Base-by-base conservation (phyloP, 2,113 vertebrate species). In the Corythaeola cristata region DNA sequence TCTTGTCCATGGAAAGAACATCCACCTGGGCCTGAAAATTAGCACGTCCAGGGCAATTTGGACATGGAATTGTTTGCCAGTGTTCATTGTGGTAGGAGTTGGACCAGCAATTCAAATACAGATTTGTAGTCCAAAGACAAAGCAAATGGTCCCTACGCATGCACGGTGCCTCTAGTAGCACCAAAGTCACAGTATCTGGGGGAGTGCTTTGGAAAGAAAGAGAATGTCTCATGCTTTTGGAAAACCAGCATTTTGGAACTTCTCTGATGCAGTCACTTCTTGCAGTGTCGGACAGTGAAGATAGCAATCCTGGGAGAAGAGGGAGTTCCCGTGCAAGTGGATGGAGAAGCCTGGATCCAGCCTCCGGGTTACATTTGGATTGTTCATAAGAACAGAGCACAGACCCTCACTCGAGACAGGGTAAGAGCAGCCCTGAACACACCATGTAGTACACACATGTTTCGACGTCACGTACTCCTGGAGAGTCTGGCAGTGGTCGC, bases 291-390 rank as follows among this genome's bases (percentile, higher is more conserved):
- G 18, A 99, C 98, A 0, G 99, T 99, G 95, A 99, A 99, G 98
- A 99, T 99, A 93, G 99, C 99, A 86, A 99, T 99, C 96, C 98
- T 99, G 56, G 99, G 99, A 9, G 99, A 99, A 23, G 99, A 99
- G 81, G 99, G 99, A 3, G 99, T 99, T 30, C 99, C 99, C 0
- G 99, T 99, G 41, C 99, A 99, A 98, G 99, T 99, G 97, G 99
- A 99, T 12, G 99, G 99, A n/a, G 99, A 99, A 96, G 99, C 99
- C 30, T 99, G 99, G 99, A 96, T 99, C 82, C 99, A 99, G 77
- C 99, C 99, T 9, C 99, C 99, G 0, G 99, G 99, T 15, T 99
- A 99, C 97, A 99, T 99, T 72, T 98, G 98, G 80, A 99, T 99
- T 75, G 91, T 99, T 87, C 99, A 99, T 97, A 99, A 99, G 98